Percentiles rank a stretch among this genome's conserved stretches.
Conservation (phyloP, 2,797 vertebrate species). For the Anisognathus igniventris region DNA sequence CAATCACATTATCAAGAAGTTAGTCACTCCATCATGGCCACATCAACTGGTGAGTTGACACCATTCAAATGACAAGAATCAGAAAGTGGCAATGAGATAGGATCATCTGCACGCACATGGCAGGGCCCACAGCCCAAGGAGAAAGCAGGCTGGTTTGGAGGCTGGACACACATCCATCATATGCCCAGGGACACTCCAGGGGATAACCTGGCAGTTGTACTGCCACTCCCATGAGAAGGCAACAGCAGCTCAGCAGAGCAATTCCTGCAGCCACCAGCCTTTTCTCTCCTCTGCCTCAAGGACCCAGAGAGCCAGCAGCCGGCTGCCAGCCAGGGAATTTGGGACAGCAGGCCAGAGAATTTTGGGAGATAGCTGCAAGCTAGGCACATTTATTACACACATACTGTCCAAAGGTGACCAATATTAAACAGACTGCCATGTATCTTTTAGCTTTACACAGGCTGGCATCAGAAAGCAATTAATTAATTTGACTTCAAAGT, state of each 20-base stretch:
- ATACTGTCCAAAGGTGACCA: background rate
- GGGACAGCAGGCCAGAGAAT: background rate
- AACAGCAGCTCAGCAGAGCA: background rate
- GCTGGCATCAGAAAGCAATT: constrained; percentile 1
- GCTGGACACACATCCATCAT: accelerated
- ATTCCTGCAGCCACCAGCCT: background rate
- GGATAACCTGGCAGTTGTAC: accelerated
- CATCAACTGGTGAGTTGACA: background rate
- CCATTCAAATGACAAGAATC: background rate
- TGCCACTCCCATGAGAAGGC: background rate
- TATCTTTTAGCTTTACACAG: background rate
- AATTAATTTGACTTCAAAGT: background rate
- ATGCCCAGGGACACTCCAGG: background rate
- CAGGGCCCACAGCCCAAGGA: background rate
- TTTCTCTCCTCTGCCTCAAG: accelerated
- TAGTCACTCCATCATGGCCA: background rate
- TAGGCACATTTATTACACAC: background rate
- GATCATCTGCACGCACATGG: accelerated
- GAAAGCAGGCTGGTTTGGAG: accelerated
- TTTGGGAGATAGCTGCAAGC: background rate
- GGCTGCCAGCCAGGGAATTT: background rate
- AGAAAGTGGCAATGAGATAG: background rate
- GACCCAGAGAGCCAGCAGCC: background rate
- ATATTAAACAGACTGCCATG: background rate
- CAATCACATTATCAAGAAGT: background rate